phyloP scores from a whole-genome alignment of 2,888 invertebrate species.

The Lasioglossum figueresi region DNA sequence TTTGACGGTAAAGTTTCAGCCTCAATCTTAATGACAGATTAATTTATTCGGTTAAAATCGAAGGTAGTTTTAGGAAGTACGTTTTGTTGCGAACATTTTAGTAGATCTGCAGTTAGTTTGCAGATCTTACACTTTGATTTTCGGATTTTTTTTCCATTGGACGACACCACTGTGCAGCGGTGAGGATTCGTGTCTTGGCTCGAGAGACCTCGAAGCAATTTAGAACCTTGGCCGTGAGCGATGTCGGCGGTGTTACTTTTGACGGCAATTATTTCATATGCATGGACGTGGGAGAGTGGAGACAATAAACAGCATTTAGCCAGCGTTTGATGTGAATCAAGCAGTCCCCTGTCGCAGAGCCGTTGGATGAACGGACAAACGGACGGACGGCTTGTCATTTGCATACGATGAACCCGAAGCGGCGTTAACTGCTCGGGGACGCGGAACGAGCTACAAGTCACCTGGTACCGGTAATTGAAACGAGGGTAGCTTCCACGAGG shows the following conservation, averaged over 20 bases:
- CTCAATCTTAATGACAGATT: too few relatives aligned
- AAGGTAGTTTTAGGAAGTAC: too few relatives aligned
- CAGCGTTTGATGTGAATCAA: conserved; percentile 71
- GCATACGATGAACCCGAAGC: conserved; percentile 74
- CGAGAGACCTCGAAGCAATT: not conserved
- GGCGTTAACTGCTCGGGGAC: conserved; percentile 78
- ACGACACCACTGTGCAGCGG: too few relatives aligned
- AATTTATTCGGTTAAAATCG: too few relatives aligned
- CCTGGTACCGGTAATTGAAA: conserved; percentile 81
- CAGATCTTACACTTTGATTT: too few relatives aligned
- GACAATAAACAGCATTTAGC: conserved; percentile 62
- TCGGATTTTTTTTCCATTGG: too few relatives aligned
- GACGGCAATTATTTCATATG: conserved; percentile 46
- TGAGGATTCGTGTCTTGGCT: not conserved
- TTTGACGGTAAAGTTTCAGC: too few relatives aligned
- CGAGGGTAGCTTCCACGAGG: conserved; percentile 75
- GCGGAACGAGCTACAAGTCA: conserved; percentile 80
- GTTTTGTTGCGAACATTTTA: too few relatives aligned
- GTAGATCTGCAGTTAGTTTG: too few relatives aligned
- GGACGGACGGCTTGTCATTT: conserved; percentile 75
- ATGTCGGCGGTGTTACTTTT: not conserved
- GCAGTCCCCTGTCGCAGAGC: conserved; percentile 55
- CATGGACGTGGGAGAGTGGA: conserved; percentile 40
- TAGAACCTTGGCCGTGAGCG: not conserved
- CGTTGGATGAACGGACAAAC: conserved; percentile 68